Conservation (phyloP, 1,140 invertebrate species). For the Euglossa dilemma region DNA sequence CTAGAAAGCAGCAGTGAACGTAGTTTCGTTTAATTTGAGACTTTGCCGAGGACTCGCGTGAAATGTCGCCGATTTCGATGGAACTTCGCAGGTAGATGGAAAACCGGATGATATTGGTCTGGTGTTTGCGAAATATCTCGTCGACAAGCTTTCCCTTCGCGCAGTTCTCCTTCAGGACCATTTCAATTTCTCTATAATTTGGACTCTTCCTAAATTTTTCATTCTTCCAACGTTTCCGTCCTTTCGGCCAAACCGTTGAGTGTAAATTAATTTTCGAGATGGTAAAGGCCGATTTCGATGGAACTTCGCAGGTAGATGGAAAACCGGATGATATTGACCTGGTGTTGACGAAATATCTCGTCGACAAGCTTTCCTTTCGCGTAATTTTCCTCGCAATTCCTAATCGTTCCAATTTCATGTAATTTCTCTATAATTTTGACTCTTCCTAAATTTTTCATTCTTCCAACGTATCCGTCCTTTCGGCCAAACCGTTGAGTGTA, state of each 20-base stretch:
- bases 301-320: slow-evolving; percentile 9
- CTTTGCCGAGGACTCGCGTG: neutral
- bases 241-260: too few relatives aligned
- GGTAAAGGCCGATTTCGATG: slow-evolving; percentile 8
- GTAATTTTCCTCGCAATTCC: too few relatives aligned
- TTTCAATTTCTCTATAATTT: too few relatives aligned
- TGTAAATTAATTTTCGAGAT: too few relatives aligned
- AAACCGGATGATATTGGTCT: slow-evolving; percentile 1
- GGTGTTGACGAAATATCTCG: slow-evolving; percentile 6
- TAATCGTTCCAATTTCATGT: too few relatives aligned
- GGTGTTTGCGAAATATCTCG: slow-evolving; percentile 8
- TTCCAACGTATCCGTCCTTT: too few relatives aligned
- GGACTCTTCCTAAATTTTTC: too few relatives aligned
- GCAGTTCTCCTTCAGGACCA: too few relatives aligned
- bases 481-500: too few relatives aligned
- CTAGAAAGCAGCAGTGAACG: slow-evolving; percentile 11
- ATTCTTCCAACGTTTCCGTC: too few relatives aligned
- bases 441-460: too few relatives aligned
- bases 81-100: slow-evolving; percentile 9
- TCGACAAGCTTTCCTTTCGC: slow-evolving; percentile 15
- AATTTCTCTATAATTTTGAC: too few relatives aligned
- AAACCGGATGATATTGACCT: slow-evolving; percentile 1
- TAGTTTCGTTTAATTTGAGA: slow-evolving; percentile 33
- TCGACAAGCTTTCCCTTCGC: slow-evolving; percentile 14
- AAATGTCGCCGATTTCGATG: slow-evolving; percentile 13